Evolutionary conservation across 2,888 invertebrate species (phyloP).

Genomic region (Aporophyla nigra): DNA sequence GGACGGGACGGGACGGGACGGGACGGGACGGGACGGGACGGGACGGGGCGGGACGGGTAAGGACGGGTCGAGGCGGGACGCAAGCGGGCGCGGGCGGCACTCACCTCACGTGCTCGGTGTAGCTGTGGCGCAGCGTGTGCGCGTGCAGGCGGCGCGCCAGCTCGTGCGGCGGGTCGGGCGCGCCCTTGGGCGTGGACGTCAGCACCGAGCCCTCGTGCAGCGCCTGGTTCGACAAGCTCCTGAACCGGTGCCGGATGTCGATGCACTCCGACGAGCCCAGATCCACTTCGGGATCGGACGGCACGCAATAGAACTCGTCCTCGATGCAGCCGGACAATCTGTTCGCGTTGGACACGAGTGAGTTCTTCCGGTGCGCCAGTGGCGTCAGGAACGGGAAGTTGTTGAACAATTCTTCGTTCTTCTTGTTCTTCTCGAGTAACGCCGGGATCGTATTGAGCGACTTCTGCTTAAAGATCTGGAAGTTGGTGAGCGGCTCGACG

Average conservation of each 20-base stretch:
- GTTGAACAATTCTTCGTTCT: slow-evolving; percentile 88
- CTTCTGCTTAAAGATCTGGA: slow-evolving; percentile 88
- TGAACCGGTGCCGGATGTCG: slow-evolving; percentile 80
- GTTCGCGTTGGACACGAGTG: slow-evolving; percentile 80
- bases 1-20: slow-evolving; percentile 27
- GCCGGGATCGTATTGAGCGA: slow-evolving; percentile 88
- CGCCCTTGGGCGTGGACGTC: slow-evolving; percentile 81
- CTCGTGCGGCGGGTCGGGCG: slow-evolving; percentile 30
- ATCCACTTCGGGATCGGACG: slow-evolving; percentile 80
- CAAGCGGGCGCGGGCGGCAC: slow-evolving; percentile 47
- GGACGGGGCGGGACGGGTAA: no score
- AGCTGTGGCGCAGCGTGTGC: slow-evolving; percentile 80
- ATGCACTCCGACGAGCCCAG: slow-evolving; percentile 72
- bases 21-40: slow-evolving; percentile 36
- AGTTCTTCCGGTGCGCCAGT: slow-evolving; percentile 89
- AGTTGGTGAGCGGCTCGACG: slow-evolving; percentile 85
- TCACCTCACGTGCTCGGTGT: slow-evolving; percentile 82
- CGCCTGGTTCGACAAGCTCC: slow-evolving; percentile 77
- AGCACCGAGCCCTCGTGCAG: slow-evolving; percentile 70
- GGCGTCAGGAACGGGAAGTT: slow-evolving; percentile 92
- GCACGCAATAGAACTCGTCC: slow-evolving; percentile 88
- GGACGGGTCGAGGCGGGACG: slow-evolving; percentile 23
- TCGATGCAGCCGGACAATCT: slow-evolving; percentile 85
- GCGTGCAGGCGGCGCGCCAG: slow-evolving; percentile 62
- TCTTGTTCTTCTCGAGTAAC: slow-evolving; percentile 78